Base-by-base conservation (phyloP, 2,888 invertebrate genomes). In the Perizoma flavofasciatum region DNA sequence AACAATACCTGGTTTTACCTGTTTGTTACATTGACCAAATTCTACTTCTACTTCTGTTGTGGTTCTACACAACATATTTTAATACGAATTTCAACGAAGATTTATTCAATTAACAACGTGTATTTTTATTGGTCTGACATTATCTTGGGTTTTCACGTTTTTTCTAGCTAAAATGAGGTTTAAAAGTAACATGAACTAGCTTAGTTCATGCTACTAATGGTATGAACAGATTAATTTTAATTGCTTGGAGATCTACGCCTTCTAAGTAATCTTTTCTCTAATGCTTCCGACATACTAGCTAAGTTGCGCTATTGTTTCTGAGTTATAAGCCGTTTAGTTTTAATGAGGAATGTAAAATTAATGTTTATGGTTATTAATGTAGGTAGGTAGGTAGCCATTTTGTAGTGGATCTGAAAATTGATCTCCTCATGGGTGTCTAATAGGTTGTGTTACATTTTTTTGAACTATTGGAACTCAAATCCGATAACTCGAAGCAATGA, bases 261-360 rank as follows among this genome's bases (percentile, higher is more conserved):
- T 37, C 0, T 44, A 39, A 53, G 45, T 56, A 56, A 61, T 61
- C 32, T 40, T 44, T 50, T 54, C 34, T 41, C 4, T 54, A 57
- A 54, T 57, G 47, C 54, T 55, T 61, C 61, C 57, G 57, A 58
- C 54, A 61, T 52, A 32, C 39, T 43, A 61, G 57, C 44, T 48
- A 50, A 54, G 54, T 47, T 22, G 44, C 48, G 44, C 54, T 61
- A 58, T 61, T 55, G 57, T 61, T 61, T 58, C 43, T 51, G n/a
- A 54, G 53, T 58, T 57, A 54, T 55, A 58, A 58, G n/a, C 56
- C 57, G 54, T 54, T 54, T 48, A 54, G 57, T 49, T 51, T 53
- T 61, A 61, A 61, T 61, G 57, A 43, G 46, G 32, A 49, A 46
- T 53, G 51, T 56, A 56, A 52, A 43, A 61, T 55, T 55, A 48